Evolutionary conservation across 2,888 invertebrate genomes (phyloP).

Genomic region (Odontomyia ornata): DNA sequence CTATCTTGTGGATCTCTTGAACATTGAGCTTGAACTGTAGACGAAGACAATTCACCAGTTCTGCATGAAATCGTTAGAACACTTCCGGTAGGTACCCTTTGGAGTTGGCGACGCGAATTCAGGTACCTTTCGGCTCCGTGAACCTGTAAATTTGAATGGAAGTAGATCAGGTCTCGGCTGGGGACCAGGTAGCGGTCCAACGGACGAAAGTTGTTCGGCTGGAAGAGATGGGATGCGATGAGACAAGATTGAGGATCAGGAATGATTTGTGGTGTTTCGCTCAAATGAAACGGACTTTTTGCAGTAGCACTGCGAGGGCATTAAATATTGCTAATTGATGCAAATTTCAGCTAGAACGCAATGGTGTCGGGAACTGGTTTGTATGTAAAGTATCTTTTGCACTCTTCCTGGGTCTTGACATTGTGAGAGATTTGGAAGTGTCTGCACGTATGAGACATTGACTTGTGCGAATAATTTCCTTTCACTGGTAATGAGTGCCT

Average conservation of each 20-base stretch:
- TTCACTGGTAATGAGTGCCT: no score
- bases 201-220: no score
- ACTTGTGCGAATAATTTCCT: no score
- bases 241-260: background rate
- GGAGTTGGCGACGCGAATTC: background rate
- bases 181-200: background rate
- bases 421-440: no score
- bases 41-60: constrained; percentile 40
- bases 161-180: background rate
- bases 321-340: background rate
- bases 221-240: no score
- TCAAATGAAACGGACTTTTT: background rate
- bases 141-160: background rate
- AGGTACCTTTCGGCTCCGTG: background rate
- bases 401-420: no score
- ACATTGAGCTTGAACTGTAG: constrained; percentile 7
- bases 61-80: constrained; percentile 28
- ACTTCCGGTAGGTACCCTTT: constrained; percentile 26
- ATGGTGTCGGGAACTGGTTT: background rate
- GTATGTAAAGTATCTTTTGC: no score
- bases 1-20: constrained; percentile 30
- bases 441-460: no score
- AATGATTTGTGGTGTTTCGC: background rate
- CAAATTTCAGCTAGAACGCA: background rate
- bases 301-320: background rate